phyloP scores from a whole-genome alignment of 2,888 invertebrate genomes.

The Drosophila putrida region DNA sequence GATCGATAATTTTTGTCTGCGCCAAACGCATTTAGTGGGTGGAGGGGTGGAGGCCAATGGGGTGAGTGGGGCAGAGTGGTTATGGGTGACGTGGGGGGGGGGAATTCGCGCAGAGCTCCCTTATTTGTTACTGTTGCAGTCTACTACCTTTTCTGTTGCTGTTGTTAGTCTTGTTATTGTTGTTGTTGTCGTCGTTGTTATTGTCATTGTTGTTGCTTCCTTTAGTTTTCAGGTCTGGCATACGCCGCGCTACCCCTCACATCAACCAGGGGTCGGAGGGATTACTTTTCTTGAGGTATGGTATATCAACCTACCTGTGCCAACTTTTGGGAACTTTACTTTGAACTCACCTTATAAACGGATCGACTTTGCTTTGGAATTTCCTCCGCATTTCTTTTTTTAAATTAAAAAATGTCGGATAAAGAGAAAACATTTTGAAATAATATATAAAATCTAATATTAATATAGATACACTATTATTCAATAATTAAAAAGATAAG shows the following conservation, averaged over 20 bases:
- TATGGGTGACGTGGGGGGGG: not conserved
- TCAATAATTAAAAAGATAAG: no score
- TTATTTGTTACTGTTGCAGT: slow-evolving; percentile 51
- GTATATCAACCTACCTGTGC: slow-evolving; percentile 45
- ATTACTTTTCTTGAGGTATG: slow-evolving; percentile 24
- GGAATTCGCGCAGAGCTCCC: slow-evolving; percentile 12
- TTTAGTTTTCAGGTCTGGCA: slow-evolving; percentile 10
- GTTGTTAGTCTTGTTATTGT: slow-evolving; percentile 6
- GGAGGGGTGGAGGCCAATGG: not conserved
- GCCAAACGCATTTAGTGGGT: slow-evolving; percentile 63
- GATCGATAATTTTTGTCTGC: slow-evolving; percentile 80
- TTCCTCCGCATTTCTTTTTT: not conserved
- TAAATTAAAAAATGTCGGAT: no score
- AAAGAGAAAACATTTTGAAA: no score
- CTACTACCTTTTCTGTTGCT: slow-evolving; percentile 15
- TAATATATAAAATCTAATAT: no score
- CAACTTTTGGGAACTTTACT: slow-evolving; percentile 26
- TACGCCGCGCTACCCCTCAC: not conserved
- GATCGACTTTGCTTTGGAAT: not conserved
- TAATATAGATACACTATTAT: no score
- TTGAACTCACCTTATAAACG: slow-evolving; percentile 12
- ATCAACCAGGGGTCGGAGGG: slow-evolving; percentile 9
- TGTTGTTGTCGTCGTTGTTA: slow-evolving; percentile 18
- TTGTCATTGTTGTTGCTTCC: slow-evolving; percentile 35
- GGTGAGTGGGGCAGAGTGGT: slow-evolving; percentile 7